Conservation (phyloP, 2,113 vertebrate genomes). For the Eurypyga helias region DNA sequence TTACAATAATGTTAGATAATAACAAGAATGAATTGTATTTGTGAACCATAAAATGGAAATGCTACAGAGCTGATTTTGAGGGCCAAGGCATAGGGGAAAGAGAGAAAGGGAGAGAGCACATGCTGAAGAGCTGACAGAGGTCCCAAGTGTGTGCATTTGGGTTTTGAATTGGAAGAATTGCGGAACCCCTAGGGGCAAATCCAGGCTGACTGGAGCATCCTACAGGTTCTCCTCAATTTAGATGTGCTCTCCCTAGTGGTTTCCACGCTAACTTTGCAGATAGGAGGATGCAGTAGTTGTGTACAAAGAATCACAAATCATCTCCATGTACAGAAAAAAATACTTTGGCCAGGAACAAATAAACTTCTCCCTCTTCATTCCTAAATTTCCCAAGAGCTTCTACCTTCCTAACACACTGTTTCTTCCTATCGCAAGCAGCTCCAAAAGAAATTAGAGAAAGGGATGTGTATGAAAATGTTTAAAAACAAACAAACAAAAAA, state of each 20-base stretch:
- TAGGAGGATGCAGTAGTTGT: background rate
- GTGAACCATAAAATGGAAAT: background rate
- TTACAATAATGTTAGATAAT: background rate
- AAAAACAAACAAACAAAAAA: background rate
- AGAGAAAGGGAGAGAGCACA: background rate
- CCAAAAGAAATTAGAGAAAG: background rate
- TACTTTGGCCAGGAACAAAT: background rate
- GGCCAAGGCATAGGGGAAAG: background rate
- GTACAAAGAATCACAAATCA: background rate
- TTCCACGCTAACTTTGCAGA: background rate
- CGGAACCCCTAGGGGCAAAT: conserved; percentile 37
- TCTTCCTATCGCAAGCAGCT: background rate
- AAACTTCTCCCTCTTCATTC: background rate
- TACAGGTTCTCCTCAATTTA: background rate
- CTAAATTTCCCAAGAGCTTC: background rate
- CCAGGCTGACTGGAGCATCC: background rate
- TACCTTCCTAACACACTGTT: background rate
- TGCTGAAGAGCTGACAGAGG: background rate
- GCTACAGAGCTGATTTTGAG: background rate
- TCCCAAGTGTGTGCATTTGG: rapidly evolving
- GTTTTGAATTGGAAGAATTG: background rate
- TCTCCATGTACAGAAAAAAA: background rate
- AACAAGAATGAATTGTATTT: background rate
- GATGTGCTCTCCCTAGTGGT: background rate
- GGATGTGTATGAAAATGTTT: background rate